phyloP scores from a whole-genome alignment of 2,797 vertebrate species.

The Tenualosa ilisha region DNA sequence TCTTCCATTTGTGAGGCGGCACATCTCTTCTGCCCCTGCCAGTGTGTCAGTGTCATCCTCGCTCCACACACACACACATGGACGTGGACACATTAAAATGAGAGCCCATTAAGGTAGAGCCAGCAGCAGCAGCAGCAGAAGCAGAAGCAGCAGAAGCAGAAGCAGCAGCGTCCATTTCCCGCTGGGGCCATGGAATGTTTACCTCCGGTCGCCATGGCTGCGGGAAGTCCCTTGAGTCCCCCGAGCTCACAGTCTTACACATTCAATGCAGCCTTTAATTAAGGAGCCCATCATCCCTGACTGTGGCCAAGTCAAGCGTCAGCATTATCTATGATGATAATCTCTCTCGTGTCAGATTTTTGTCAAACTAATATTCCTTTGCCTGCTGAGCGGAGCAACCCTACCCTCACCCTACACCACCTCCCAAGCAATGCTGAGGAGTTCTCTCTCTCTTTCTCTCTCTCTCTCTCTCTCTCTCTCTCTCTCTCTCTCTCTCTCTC shows the following conservation, averaged over 20 bases:
- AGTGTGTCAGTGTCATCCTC: too few species aligned
- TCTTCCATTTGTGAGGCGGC: neutral
- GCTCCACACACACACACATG: neutral
- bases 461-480: neutral
- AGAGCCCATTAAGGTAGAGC: constrained; percentile 28
- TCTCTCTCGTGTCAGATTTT: constrained; percentile 24
- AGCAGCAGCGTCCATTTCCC: neutral
- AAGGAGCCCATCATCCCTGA: constrained; percentile 36
- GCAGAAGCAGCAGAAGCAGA: constrained; percentile 23
- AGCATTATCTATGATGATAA: constrained; percentile 15
- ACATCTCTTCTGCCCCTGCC: neutral
- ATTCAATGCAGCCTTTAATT: constrained; percentile 30
- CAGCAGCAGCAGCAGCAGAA: neutral
- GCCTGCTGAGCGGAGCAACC: neutral
- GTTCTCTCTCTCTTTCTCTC: neutral
- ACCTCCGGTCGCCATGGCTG: neutral
- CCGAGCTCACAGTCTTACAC: neutral
- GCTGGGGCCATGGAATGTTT: neutral
- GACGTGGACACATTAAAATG: neutral
- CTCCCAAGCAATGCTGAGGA: neutral
- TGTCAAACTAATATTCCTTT: neutral
- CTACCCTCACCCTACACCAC: too few species aligned
- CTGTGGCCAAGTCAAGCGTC: constrained; percentile 32
- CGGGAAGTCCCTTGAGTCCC: constrained; percentile 6
- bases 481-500: neutral